A percentile compares a stretch with the other conserved stretches of the same genome.
phyloP scores from a whole-genome alignment of 2,888 invertebrate species.

The Blomia tropicalis region DNA sequence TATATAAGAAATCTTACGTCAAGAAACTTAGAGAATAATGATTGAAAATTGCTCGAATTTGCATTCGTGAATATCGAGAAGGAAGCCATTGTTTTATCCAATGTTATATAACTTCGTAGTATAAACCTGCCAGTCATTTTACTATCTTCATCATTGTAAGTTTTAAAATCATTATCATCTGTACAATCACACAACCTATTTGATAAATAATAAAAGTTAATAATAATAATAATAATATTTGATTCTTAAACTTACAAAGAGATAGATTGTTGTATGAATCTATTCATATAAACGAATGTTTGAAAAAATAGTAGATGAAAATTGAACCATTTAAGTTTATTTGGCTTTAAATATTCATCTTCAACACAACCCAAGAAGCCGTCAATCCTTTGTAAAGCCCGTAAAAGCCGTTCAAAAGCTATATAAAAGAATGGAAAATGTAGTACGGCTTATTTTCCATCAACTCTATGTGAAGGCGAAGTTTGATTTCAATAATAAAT shows the following conservation, averaged over 20 bases:
- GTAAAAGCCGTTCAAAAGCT: constrained; percentile 47
- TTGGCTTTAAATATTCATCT: constrained; percentile 45
- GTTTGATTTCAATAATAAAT: constrained; percentile 49
- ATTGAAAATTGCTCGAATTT: neutral
- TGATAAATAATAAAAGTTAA: neutral
- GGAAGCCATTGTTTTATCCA: neutral
- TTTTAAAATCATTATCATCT: neutral
- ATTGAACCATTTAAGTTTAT: constrained; percentile 50
- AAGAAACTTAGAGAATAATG: neutral
- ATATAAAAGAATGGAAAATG: constrained; percentile 30
- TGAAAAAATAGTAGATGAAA: constrained; percentile 33
- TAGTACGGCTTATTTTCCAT: neutral
- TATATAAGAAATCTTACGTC: no score
- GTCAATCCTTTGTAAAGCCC: constrained; percentile 45
- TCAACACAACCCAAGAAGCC: constrained; percentile 47
- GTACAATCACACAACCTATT: neutral
- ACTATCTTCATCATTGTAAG: neutral
- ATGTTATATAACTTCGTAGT: neutral
- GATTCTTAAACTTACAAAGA: constrained; percentile 8
- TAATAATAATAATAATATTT: neutral
- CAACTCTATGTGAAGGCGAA: constrained; percentile 40
- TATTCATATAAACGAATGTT: constrained; percentile 5
- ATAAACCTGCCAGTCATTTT: neutral
- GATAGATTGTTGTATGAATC: constrained; percentile 2
- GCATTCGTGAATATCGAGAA: neutral